Evolutionary conservation across 2,797 vertebrate genomes (phyloP).

Genomic region (Botia almorhae): DNA sequence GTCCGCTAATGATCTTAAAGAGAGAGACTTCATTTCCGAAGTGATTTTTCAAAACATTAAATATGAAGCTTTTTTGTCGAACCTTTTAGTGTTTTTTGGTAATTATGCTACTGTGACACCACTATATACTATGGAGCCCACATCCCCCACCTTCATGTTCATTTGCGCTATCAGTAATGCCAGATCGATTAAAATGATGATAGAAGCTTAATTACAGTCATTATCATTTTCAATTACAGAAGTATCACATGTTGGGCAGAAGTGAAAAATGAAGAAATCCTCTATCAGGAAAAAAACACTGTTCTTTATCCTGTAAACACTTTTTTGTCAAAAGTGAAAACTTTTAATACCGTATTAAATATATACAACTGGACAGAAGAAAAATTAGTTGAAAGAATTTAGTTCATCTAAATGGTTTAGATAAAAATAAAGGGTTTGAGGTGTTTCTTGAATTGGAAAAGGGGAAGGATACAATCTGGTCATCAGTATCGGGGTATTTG

Average conservation of each 20-base stretch:
- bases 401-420: neutral
- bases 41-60: constrained; percentile 62
- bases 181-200: constrained; percentile 44
- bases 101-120: constrained; percentile 53
- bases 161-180: constrained; percentile 47
- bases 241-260: constrained; percentile 13
- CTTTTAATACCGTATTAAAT: neutral
- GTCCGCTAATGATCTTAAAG: constrained; percentile 67
- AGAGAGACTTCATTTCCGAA: constrained; percentile 68
- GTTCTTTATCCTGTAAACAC: neutral
- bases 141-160: constrained; percentile 30
- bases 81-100: constrained; percentile 55
- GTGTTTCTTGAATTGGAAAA: neutral
- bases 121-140: constrained; percentile 31
- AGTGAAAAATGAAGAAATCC: constrained; percentile 1
- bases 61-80: constrained; percentile 53
- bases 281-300: neutral
- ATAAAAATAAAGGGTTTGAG: constrained; percentile 2
- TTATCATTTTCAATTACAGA: constrained; percentile 50
- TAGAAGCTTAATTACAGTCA: constrained; percentile 46
- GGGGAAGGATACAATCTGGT: constrained; percentile 15
- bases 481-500: constrained; percentile 25
- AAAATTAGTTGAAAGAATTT: neutral
- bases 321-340: neutral
- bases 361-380: neutral